Evolutionary conservation across 1,140 invertebrate species (phyloP).

Genomic region (Steinernema khuongi): DNA sequence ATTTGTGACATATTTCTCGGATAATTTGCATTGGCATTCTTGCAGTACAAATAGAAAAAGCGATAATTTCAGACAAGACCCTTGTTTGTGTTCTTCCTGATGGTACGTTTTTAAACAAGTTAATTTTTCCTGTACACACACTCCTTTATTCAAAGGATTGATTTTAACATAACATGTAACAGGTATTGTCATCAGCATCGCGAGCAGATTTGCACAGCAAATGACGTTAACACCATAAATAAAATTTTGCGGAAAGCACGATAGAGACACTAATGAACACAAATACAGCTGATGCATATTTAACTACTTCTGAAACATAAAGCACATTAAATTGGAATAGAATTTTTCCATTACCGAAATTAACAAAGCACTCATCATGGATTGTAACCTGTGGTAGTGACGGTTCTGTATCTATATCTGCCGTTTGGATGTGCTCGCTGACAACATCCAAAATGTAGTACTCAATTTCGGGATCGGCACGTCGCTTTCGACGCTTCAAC

Average conservation of each 20-base stretch:
- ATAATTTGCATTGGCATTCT: too few relatives aligned
- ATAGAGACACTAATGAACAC: neutral
- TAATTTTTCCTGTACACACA: neutral
- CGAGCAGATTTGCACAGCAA: too few relatives aligned
- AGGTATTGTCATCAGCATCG: constrained; percentile 4
- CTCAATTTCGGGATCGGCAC: constrained; percentile 1
- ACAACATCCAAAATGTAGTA: constrained; percentile 7
- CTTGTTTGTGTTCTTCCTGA: too few relatives aligned
- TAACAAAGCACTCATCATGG: neutral
- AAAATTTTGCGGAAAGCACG: neutral
- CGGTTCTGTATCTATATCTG: neutral
- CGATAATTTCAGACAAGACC: too few relatives aligned
- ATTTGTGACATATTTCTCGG: too few relatives aligned
- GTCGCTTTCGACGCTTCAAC: neutral
- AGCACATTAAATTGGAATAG: neutral
- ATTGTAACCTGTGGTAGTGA: neutral
- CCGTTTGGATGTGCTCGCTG: neutral
- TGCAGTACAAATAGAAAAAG: too few relatives aligned
- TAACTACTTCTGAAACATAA: neutral
- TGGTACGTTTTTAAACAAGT: neutral
- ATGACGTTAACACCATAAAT: neutral
- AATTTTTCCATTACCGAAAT: neutral
- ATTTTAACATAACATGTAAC: neutral
- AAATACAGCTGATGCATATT: neutral
- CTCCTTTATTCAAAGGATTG: neutral